Evolutionary conservation across 2,113 vertebrate species (phyloP).

Genomic region (Nannospalax galili): DNA sequence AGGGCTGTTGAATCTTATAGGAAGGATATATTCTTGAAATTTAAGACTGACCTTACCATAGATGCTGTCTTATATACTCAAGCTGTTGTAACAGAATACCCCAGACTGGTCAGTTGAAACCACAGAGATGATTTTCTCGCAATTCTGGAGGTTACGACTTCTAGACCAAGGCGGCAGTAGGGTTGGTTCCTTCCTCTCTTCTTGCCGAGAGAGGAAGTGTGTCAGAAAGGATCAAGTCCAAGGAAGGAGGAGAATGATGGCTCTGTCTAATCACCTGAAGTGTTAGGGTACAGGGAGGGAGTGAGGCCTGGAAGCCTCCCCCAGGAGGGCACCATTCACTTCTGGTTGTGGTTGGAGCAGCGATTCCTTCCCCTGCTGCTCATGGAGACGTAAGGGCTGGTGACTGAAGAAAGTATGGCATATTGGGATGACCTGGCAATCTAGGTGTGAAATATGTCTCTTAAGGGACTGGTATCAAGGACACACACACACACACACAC

Average conservation of each 20-base stretch:
- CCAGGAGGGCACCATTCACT: not conserved
- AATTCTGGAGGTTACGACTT: not conserved
- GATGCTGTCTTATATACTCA: not conserved
- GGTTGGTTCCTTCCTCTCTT: not conserved
- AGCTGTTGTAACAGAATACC: not conserved
- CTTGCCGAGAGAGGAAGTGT: not conserved
- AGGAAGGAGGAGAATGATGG: not conserved
- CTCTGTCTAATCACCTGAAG: not conserved
- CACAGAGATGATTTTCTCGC: not conserved
- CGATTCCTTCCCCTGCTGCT: not conserved
- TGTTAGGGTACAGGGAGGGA: not conserved
- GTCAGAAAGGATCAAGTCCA: not conserved
- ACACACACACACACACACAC: not conserved
- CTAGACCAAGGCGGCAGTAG: not conserved
- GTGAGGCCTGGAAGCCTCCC: not conserved
- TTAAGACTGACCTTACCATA: not conserved
- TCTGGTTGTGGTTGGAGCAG: not conserved
- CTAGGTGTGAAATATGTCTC: not conserved
- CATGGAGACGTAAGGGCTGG: not conserved
- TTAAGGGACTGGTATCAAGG: not conserved
- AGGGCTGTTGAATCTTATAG: not conserved
- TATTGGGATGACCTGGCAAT: not conserved
- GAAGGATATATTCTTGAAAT: not conserved
- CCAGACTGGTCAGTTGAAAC: not conserved
- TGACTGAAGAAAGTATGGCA: not conserved